Percentiles rank a stretch among this genome's conserved stretches.
Conservation (phyloP, 2,797 vertebrate genomes). For the Tenualosa ilisha region DNA sequence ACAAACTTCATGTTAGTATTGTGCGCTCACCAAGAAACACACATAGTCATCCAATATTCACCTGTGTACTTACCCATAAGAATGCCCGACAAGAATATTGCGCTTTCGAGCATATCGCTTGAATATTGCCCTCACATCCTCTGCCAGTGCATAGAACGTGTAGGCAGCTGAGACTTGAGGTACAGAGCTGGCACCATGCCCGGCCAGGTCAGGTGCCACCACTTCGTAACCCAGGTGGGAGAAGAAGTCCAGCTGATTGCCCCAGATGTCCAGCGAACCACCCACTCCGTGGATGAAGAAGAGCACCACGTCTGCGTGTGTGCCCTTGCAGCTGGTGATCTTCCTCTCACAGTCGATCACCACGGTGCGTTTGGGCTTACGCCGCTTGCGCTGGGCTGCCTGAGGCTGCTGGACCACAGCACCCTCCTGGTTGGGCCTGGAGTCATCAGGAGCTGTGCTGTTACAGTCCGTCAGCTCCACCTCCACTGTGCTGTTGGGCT, state of each 20-base stretch:
- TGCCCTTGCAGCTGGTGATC: constrained; percentile 88
- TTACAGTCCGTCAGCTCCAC: constrained; percentile 73
- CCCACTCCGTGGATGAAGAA: constrained; percentile 98
- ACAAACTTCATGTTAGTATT: not conserved
- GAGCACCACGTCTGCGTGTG: constrained; percentile 85
- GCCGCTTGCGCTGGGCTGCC: constrained; percentile 63
- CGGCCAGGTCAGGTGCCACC: constrained; percentile 88
- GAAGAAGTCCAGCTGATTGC: constrained; percentile 94
- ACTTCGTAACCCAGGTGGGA: constrained; percentile 90
- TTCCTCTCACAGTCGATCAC: constrained; percentile 88
- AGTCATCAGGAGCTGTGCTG: constrained; percentile 37
- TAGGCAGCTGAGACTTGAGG: constrained; percentile 90
- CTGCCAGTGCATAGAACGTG: constrained; percentile 93
- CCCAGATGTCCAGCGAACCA: constrained; percentile 95
- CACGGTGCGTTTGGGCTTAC: constrained; percentile 87
- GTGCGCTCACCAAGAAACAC: not conserved
- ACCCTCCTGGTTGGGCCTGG: constrained; percentile 33
- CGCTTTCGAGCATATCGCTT: constrained; percentile 89
- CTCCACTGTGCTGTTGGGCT: constrained; percentile 70
- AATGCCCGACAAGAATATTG: constrained; percentile 95
- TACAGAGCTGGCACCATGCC: constrained; percentile 89
- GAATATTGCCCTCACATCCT: constrained; percentile 90
- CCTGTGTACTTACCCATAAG: constrained; percentile 82
- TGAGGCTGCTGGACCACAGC: constrained; percentile 51
- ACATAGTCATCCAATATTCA: not conserved